Conservation (phyloP, 2,888 invertebrate genomes). For the Ichneumoninae sp. region DNA sequence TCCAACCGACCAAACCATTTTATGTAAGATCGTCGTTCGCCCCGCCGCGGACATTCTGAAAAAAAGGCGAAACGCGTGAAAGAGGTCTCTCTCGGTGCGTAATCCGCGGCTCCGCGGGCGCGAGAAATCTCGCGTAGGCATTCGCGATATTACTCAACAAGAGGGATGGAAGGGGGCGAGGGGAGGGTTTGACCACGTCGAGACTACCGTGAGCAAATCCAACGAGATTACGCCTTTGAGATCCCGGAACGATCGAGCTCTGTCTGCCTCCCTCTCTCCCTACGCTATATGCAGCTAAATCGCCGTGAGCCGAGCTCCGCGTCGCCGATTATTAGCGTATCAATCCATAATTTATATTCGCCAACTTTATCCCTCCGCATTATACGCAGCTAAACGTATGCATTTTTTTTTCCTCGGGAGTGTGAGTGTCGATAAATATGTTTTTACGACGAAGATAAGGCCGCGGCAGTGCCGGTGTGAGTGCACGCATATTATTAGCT, state of each 20-base stretch:
- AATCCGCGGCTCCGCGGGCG: constrained; percentile 41
- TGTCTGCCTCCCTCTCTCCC: constrained; percentile 5
- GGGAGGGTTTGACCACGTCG: neutral
- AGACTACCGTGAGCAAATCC: constrained; percentile 29
- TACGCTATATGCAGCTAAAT: constrained; percentile 15
- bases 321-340: constrained; percentile 49
- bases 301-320: constrained; percentile 26
- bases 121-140: constrained; percentile 53
- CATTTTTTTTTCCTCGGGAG: neutral
- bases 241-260: constrained; percentile 48
- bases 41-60: neutral
- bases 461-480: neutral
- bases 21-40: constrained; percentile 52
- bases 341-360: constrained; percentile 53
- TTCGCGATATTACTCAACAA: constrained; percentile 55
- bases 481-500: constrained; percentile 13
- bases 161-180: constrained; percentile 23
- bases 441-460: neutral
- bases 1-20: constrained; percentile 43
- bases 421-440: constrained; percentile 45
- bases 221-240: constrained; percentile 54
- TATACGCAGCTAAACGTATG: constrained; percentile 26
- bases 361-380: constrained; percentile 35
- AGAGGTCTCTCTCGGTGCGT: constrained; percentile 28
- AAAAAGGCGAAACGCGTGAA: constrained; percentile 6